These are phyloP conservation scores for Clangula hyemalis DNA, from an alignment of 2,797 vertebrate genomes.

Conservation along the genomic window DNA sequence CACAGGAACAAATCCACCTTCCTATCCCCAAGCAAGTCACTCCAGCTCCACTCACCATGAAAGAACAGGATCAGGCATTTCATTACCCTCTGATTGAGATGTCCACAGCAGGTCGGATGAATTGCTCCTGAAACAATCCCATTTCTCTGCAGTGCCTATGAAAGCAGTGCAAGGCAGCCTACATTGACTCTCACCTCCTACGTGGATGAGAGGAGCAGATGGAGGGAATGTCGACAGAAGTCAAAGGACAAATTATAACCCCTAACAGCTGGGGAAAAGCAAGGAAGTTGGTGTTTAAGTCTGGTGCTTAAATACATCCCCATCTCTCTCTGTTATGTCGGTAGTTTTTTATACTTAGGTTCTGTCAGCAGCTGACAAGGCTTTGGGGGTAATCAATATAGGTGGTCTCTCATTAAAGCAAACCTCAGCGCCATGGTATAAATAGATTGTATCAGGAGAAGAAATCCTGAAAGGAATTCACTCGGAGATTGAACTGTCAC, in stretches of 20 bases:
- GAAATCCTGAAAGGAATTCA: neutral
- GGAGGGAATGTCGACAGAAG: neutral
- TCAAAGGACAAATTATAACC: neutral
- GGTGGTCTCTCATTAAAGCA: neutral
- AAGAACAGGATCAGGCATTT: neutral
- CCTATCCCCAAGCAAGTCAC: neutral
- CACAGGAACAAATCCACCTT: neutral
- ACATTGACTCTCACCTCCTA: neutral
- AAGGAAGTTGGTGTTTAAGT: neutral
- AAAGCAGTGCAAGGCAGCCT: rapidly evolving
- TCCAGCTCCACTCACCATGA: rapidly evolving
- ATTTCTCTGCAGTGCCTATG: neutral
- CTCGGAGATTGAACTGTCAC: neutral
- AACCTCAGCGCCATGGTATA: neutral
- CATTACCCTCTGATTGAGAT: neutral
- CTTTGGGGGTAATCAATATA: neutral
- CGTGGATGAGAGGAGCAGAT: rapidly evolving
- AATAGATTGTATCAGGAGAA: neutral
- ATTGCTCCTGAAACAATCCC: rapidly evolving
- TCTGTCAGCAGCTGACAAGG: neutral
- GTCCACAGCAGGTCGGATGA: neutral
- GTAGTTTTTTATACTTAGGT: neutral
- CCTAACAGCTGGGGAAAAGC: neutral
- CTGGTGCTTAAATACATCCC: neutral
- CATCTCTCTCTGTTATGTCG: neutral